Percentiles rank a stretch among this genome's conserved stretches.
Conservation (phyloP, 1,140 invertebrate genomes). For the Tribolium castaneum region DNA sequence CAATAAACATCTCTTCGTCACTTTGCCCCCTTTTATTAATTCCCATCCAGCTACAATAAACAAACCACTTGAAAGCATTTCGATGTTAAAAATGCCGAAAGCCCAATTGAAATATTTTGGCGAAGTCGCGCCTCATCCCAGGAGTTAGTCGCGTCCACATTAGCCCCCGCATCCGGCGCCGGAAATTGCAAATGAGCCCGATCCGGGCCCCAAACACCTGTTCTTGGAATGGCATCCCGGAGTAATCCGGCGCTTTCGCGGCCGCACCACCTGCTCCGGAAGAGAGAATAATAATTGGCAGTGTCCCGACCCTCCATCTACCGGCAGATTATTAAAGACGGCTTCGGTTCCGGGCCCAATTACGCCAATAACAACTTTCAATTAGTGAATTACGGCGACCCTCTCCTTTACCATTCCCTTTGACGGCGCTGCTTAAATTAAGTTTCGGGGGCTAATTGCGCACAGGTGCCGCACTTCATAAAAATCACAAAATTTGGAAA, state of each 20-base stretch:
- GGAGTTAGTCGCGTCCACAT: background rate
- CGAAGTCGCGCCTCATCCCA: background rate
- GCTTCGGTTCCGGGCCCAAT: constrained; percentile 6
- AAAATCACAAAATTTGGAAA: background rate
- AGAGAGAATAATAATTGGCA: constrained; percentile 18
- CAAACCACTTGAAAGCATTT: background rate
- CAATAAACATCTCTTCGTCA: background rate
- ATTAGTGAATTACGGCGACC: constrained; percentile 21
- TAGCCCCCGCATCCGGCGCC: background rate
- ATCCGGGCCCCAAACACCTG: constrained; percentile 18
- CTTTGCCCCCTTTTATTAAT: background rate
- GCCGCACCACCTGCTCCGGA: constrained; percentile 20
- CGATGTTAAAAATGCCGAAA: background rate
- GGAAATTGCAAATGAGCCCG: constrained; percentile 18
- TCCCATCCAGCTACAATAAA: background rate
- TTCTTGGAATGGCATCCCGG: constrained; percentile 6
- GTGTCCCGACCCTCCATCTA: constrained; percentile 10
- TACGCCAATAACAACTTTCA: constrained; percentile 23
- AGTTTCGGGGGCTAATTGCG: background rate
- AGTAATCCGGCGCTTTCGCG: constrained; percentile 18
- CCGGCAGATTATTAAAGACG: constrained; percentile 16
- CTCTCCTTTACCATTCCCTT: constrained; percentile 20
- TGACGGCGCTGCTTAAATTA: background rate
- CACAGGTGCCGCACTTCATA: background rate
- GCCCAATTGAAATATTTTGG: background rate